These are phyloP conservation scores for Piaya cayana DNA, from an alignment of 2,113 vertebrate genomes.

Conservation along the genomic window DNA sequence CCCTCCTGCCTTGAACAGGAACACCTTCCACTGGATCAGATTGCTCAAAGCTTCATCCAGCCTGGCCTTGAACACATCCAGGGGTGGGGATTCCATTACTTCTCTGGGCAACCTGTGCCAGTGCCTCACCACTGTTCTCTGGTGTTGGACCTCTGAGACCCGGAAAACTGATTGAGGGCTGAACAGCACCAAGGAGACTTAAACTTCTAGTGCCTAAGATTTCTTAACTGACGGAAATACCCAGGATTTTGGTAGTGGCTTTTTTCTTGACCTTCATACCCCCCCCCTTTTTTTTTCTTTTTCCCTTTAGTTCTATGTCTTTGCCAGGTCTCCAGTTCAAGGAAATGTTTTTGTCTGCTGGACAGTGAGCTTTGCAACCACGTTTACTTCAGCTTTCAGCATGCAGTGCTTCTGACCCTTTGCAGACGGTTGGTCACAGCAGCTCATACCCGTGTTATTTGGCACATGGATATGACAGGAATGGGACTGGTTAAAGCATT, in stretches of 20 bases:
- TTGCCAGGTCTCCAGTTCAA: background rate
- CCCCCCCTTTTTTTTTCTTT: accelerated
- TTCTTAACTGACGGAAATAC: background rate
- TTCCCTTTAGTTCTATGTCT: background rate
- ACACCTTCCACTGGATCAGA: too few relatives aligned
- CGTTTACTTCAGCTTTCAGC: background rate
- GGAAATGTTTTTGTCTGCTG: background rate
- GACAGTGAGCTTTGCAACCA: background rate
- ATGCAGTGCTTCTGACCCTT: background rate
- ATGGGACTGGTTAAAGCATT: background rate
- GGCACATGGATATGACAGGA: background rate
- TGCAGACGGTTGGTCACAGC: background rate
- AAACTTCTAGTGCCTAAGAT: background rate
- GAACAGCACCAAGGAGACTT: background rate
- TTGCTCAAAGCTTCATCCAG: too few relatives aligned
- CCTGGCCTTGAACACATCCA: too few relatives aligned
- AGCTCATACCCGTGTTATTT: background rate
- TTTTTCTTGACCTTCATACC: background rate
- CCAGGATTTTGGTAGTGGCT: background rate
- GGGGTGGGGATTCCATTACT: too few relatives aligned
- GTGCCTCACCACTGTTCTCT: background rate
- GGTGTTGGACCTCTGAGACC: background rate
- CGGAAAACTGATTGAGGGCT: background rate
- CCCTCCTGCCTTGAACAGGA: too few relatives aligned
- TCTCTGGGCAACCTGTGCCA: too few relatives aligned